These are phyloP conservation scores for Saimiri boliviensis DNA, from an alignment of 2,113 vertebrate genomes.

Conservation along the genomic window DNA sequence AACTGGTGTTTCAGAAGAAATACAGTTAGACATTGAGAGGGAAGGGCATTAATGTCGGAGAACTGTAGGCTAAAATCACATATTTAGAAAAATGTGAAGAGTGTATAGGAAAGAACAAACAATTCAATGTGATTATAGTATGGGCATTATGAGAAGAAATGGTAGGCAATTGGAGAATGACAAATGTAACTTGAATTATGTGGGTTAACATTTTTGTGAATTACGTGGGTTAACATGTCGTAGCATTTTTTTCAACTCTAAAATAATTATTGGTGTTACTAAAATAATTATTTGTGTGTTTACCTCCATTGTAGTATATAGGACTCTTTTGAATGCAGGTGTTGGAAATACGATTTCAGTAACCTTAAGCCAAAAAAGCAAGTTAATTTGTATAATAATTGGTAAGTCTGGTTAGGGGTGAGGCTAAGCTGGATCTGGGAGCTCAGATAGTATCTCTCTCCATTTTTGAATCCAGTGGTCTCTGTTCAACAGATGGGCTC, in stretches of 20 bases:
- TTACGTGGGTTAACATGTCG: neutral
- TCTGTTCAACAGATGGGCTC: neutral
- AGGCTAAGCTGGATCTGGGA: neutral
- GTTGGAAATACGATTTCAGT: constrained; percentile 42
- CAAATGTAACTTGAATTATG: constrained; percentile 11
- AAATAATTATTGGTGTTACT: neutral
- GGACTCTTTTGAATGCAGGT: neutral
- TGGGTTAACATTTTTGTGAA: neutral
- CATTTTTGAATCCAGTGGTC: neutral
- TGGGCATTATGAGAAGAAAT: neutral
- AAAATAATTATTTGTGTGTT: constrained; percentile 19
- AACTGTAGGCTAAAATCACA: constrained; percentile 10
- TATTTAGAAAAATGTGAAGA: constrained; percentile 2
- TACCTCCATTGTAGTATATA: neutral
- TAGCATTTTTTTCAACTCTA: constrained; percentile 10
- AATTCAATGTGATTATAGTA: neutral
- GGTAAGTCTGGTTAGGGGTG: neutral
- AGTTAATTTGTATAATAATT: neutral
- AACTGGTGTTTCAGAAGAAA: constrained; percentile 36
- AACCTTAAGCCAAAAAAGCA: neutral
- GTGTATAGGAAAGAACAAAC: neutral
- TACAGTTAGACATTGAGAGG: constrained; percentile 28
- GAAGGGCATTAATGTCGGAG: constrained; percentile 26
- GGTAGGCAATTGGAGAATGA: constrained; percentile 6
- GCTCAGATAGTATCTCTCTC: neutral